Base-by-base conservation (phyloP, 2,888 invertebrate species). In the Brachyptera risi region DNA sequence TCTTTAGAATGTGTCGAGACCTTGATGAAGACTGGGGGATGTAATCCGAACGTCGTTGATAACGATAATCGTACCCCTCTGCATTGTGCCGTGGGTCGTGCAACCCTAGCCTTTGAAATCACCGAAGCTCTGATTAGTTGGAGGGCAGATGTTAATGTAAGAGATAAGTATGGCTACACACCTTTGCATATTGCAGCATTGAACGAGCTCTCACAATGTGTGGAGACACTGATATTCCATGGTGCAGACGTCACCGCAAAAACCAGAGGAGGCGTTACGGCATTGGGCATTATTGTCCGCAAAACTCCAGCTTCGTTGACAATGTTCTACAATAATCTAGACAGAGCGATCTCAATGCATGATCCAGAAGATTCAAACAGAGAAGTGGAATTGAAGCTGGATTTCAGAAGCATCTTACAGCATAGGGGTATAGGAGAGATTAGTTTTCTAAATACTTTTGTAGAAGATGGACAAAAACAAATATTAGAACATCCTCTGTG, bases 191-290 rank as follows among this genome's bases (percentile, higher is more conserved):
- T 93, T 65, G 92, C 92, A 3, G 92, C 92, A 3, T 76, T 92
- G 9, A 92, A 92, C 71, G 92, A 92, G 37, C 78, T 92, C 38
- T 88, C 90, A 0, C 87, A 88, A 68, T 92, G 92, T 73, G 92
- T 92, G 1, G 90, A 92, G 73, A 85, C 90, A 66, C 76, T 93
- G 65, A 87, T 93, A 64, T 87, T 86, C 70, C 87, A 89, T 72
- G 92, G 92, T 2, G 92, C 92, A 54, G 92, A 93, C 77, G 87
- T 93, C n/a, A 92, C 91, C 13, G 89, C 91, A 1, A 86, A 88
- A 70, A 92, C 92, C 56, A 90, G 88, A 73, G 92, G 90, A 70
- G 92, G 92, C 61, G 88, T 90, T 72, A 89, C 90, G 7, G 92
- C 92, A 24, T 77, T 93, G 63, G 90, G 91, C 68, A 88, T 92